phyloP scores from a whole-genome alignment of 2,797 vertebrate species.

The Sciurus carolinensis region DNA sequence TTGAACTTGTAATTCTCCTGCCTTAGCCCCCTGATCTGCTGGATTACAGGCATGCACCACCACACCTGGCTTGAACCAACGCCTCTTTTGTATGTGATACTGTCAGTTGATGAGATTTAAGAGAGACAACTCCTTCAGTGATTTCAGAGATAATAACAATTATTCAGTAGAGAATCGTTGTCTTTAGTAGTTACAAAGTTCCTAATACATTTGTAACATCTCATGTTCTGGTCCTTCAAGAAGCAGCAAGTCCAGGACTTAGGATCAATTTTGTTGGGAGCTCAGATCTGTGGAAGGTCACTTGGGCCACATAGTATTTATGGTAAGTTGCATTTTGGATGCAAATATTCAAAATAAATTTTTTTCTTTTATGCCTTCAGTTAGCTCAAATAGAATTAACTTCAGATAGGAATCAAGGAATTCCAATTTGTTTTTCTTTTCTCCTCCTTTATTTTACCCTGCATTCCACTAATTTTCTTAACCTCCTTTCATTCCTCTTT shows the following conservation, averaged over 20 bases:
- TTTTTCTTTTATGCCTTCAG: not conserved
- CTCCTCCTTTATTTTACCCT: not conserved
- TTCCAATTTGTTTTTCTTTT: not conserved
- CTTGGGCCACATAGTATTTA: not conserved
- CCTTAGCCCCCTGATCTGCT: too few species aligned
- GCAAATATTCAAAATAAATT: not conserved
- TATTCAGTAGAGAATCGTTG: not conserved
- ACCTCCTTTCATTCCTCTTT: not conserved
- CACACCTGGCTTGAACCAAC: too few species aligned
- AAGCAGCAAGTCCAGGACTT: not conserved
- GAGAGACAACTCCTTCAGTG: constrained; percentile 18
- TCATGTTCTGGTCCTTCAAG: not conserved
- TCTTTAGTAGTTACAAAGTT: not conserved
- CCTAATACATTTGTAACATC: not conserved
- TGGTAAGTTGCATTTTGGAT: not conserved
- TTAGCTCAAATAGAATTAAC: not conserved
- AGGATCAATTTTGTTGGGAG: not conserved
- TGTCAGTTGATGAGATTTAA: constrained; percentile 81
- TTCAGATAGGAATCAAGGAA: not conserved
- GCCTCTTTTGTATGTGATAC: constrained; percentile 58
- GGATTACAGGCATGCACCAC: too few species aligned
- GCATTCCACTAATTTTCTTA: not conserved
- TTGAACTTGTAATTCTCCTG: too few species aligned
- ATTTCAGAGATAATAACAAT: constrained; percentile 27
- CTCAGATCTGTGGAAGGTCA: not conserved